Evolutionary conservation across 2,113 vertebrate genomes (phyloP).

Genomic region (Sinocyclocheilus grahami): DNA sequence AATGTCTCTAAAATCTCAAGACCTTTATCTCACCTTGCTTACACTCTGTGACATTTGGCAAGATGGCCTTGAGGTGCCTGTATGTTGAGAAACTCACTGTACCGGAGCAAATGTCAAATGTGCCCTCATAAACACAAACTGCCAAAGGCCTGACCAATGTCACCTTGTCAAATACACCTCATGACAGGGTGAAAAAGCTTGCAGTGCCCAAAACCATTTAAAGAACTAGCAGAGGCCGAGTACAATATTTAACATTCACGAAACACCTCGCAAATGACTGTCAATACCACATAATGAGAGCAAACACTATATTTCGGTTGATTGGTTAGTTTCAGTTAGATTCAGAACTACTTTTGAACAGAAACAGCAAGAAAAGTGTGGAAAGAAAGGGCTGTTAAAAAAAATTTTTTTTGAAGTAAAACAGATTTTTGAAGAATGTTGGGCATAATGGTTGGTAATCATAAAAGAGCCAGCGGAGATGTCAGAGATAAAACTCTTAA

Average conservation of each 20-base stretch:
- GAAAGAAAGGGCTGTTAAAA: background rate
- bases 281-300: background rate
- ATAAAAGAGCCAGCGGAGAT: background rate
- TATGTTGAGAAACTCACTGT: background rate
- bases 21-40: background rate
- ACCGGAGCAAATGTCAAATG: constrained; percentile 45
- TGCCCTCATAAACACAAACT: constrained; percentile 17
- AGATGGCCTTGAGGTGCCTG: constrained; percentile 14
- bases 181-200: background rate
- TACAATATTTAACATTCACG: no score
- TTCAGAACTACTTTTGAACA: background rate
- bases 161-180: constrained; percentile 12
- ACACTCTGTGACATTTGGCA: background rate
- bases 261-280: background rate
- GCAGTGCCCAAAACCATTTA: background rate
- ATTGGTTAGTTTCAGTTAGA: background rate
- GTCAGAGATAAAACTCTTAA: constrained; percentile 11
- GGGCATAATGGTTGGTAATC: background rate
- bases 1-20: background rate
- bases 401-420: background rate
- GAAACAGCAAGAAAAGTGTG: background rate
- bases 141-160: constrained; percentile 33
- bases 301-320: background rate
- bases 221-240: background rate
- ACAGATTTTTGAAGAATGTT: background rate